Base-by-base conservation (phyloP, 2,113 vertebrate species). In the Dipodomys merriami region DNA sequence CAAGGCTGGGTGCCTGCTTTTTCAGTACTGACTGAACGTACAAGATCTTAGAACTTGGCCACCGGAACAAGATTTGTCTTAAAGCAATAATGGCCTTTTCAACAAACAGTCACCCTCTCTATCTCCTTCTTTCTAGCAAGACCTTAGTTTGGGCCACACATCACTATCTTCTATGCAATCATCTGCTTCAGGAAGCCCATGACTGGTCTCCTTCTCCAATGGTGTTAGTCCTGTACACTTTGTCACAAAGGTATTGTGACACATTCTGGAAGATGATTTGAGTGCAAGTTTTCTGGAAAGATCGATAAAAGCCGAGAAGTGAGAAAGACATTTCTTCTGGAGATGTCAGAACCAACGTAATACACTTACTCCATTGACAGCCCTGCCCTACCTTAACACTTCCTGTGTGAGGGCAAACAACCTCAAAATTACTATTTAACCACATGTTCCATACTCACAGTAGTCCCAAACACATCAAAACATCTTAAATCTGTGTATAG, bases 1-100 rank as follows among this genome's bases (percentile, higher is more conserved):
- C 44, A 12, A 69, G 78, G 83, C 30, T 0, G 86, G 13, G 80
- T 92, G 67, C 74, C 85, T 96, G 71, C 23, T 83, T 95, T 88
- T 96, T 90, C 64, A 91, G 72, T 67, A 93, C 64, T 25, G 30
- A 39, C 65, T 73, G 39, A 95, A 15, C 76, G 64, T 87, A 46
- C 25, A 64, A 33, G 1, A 46, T 71, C 86, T 93, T 91, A 71
- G 69, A 95, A 72, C 69, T 73, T 79, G 81, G 39, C 76, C 86
- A 91, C 35, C 88, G 91, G 29, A 82, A 83, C 89, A 84, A 83
- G 30, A 15, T 77, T 93, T 80, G 71, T 88, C n/a, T 96, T 94
- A 91, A 80, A 96, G 83, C 33, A 9, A 46, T n/a, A 49, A 13
- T 46, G 53, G 25, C n/a, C 64, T 88, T 76, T 29, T 35, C 20